Base-by-base conservation (phyloP, 2,888 invertebrate genomes). In the Leptinotarsa tumamoca region DNA sequence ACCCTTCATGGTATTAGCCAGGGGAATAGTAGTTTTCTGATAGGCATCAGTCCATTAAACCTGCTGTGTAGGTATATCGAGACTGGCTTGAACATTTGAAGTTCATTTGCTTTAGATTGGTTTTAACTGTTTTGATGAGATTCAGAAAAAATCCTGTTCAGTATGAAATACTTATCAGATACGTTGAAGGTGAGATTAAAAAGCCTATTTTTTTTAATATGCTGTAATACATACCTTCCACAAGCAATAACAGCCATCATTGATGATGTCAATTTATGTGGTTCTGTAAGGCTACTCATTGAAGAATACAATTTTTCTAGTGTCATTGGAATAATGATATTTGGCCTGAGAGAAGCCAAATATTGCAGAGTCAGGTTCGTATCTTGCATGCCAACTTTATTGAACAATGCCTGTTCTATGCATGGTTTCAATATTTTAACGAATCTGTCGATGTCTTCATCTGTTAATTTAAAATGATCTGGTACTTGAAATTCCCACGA, bases 231-330 rank as follows among this genome's bases (percentile, higher is more conserved):
- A 74, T 78, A 87, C 86, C 94, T 89, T 1, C 94, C 93, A 7
- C 95, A 92, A 0, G 94, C 91, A 1, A 92, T 91, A 50, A 94
- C 91, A 69, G 93, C 93, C 73, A 92, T 90, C 91, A 95, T 92
- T 0, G 94, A 92, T 1, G 94, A 93, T 0, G 94, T 94, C 17
- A 94, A 90, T 87, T 94, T 93, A 86, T 97, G 96, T 0, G 98
- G 97, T 87, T 98, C 97, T 0, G 95, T 96, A 52, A 97, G 87
- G 1, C 95, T 95, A 83, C 96, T 95, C 85, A 98, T 89, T 0
- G 96, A 93, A 1, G 93, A 92, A 86, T 94, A 94, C 74, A 97
- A 90, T 87, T 93, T 93, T 78, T 97, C 96, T 73, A 98, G 87
- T 17, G 97, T 90, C 67, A 94, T 93, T 0, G 97, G 97, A 68